Percentiles rank a stretch among this genome's conserved stretches.
These are phyloP conservation scores for Hypomecis punctinalis DNA, from an alignment of 2,888 invertebrate genomes.

Conservation along the genomic window DNA sequence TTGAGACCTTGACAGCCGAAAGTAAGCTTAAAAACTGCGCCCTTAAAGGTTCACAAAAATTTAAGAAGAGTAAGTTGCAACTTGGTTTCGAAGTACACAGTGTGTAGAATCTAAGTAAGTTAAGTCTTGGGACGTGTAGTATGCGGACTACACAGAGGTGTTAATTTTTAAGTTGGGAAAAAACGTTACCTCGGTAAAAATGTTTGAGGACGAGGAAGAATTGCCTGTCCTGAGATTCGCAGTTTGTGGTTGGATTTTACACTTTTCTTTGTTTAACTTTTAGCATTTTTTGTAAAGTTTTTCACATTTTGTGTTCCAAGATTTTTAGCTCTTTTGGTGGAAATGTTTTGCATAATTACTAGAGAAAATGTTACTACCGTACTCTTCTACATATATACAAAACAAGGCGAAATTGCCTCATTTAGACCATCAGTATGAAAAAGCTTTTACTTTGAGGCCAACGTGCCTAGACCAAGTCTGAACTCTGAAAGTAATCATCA, in stretches of 20 bases:
- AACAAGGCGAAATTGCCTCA: no score
- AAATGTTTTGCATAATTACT: no score
- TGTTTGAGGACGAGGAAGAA: not conserved
- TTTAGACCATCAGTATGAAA: no score
- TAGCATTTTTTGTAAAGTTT: no score
- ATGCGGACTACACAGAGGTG: constrained; percentile 40
- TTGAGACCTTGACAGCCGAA: not conserved
- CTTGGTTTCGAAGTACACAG: constrained; percentile 8
- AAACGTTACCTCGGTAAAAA: constrained; percentile 11
- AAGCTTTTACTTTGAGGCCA: no score
- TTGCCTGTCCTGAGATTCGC: not conserved
- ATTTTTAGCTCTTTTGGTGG: no score
- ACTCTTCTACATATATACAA: no score
- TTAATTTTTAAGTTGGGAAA: constrained; percentile 45
- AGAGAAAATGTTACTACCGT: no score
- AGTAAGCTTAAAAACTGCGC: not conserved
- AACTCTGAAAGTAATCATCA: no score
- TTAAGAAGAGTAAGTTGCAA: not conserved
- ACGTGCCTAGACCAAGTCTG: no score
- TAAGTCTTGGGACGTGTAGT: constrained; percentile 48
- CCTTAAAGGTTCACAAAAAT: not conserved
- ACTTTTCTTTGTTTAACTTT: not conserved
- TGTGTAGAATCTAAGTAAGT: constrained; percentile 35
- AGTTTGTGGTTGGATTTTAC: not conserved
- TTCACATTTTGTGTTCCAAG: no score